A percentile compares a stretch with the other conserved stretches of the same genome.
phyloP scores from a whole-genome alignment of 64 coral and sea anemone genomes.

The Montipora cactus region DNA sequence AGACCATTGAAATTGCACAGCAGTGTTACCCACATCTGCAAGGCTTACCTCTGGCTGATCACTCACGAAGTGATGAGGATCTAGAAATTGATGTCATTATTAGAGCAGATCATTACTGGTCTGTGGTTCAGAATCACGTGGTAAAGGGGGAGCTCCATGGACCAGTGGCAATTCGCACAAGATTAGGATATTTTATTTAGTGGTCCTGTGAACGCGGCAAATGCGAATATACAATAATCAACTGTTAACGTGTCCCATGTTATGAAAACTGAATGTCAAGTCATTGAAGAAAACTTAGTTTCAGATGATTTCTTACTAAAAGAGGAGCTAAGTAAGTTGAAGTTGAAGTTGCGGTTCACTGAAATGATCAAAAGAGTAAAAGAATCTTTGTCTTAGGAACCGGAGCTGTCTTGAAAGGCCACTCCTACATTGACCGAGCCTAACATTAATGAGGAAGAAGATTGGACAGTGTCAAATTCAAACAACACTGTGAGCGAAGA shows the following conservation, averaged over 20 bases:
- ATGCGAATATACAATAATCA: background rate
- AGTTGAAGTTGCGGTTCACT: constrained; percentile 4
- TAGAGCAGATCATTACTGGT: constrained; percentile 87
- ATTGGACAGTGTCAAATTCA: no score
- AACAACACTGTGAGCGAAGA: no score
- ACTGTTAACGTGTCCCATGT: constrained; percentile 45
- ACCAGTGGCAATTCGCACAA: constrained; percentile 53
- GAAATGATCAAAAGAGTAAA: no score
- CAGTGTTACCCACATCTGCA: constrained; percentile 64
- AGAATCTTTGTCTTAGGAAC: no score
- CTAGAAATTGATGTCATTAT: constrained; percentile 70
- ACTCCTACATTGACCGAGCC: no score
- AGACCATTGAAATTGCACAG: constrained; percentile 49
- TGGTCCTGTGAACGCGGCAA: constrained; percentile 32
- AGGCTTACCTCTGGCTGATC: constrained; percentile 60
- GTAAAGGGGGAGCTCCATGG: constrained; percentile 60
- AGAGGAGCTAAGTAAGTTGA: constrained; percentile 28
- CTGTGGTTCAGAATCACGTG: constrained; percentile 56
- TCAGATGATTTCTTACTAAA: constrained; percentile 25
- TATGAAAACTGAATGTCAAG: constrained; percentile 66
- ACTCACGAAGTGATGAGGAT: constrained; percentile 11
- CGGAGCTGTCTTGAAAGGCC: no score
- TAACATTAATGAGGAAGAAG: no score
- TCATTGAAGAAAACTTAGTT: constrained; percentile 29
- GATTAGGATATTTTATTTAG: constrained; percentile 63